Evolutionary conservation across 2,113 vertebrate genomes (phyloP).

Genomic region (Ochotona curzoniae): DNA sequence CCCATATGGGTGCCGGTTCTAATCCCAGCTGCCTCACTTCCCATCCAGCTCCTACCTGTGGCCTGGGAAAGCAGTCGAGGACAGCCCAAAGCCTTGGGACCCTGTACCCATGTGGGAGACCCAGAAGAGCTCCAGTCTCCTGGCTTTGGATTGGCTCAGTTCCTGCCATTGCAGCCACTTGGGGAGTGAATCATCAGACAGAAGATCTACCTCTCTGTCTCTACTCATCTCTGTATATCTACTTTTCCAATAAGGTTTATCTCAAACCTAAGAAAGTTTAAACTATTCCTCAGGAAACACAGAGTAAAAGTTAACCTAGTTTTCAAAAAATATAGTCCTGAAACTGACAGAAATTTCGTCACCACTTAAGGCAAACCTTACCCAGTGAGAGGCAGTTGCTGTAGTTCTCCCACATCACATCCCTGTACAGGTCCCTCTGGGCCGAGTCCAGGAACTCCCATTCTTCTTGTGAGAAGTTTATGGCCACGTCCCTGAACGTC

Average conservation of each 20-base stretch:
- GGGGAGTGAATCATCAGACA: too few relatives aligned
- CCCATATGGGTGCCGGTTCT: too few relatives aligned
- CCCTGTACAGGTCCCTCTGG: constrained; percentile 75
- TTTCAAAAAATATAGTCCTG: constrained; percentile 48
- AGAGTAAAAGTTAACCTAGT: not conserved
- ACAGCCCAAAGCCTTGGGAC: too few relatives aligned
- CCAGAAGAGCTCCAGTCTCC: too few relatives aligned
- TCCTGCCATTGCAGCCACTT: too few relatives aligned
- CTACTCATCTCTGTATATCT: too few relatives aligned
- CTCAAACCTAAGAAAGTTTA: not conserved
- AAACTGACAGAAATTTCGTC: not conserved
- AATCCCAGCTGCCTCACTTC: too few relatives aligned
- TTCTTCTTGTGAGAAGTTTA: constrained; percentile 79
- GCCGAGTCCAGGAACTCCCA: constrained; percentile 76
- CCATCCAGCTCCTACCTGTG: too few relatives aligned
- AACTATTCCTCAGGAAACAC: not conserved
- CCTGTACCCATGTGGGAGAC: too few relatives aligned
- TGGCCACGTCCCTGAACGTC: constrained; percentile 78
- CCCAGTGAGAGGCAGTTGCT: constrained; percentile 76
- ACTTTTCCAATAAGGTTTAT: not conserved
- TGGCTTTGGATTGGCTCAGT: too few relatives aligned
- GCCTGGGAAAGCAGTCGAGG: too few relatives aligned
- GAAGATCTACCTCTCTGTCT: too few relatives aligned
- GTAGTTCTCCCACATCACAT: constrained; percentile 81
- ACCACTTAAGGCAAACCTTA: constrained; percentile 34